Conservation (phyloP, 2,888 invertebrate species). For the Callimorpha dominula region DNA sequence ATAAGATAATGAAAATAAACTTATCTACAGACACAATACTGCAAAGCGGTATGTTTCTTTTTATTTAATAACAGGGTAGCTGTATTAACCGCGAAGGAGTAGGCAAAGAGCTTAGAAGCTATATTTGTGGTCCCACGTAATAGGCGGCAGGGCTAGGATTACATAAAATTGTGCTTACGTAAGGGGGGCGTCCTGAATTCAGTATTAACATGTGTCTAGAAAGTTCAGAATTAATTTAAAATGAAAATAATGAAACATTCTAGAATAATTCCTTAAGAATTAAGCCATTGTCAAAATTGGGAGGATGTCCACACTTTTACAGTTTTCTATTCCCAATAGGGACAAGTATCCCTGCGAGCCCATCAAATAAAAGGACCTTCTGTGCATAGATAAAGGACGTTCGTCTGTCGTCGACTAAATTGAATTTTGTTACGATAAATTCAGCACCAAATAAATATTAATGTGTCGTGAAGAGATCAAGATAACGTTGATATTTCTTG, state of each 20-base stretch:
- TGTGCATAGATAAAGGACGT: conserved; percentile 85
- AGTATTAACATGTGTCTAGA: not conserved
- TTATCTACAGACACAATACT: no score
- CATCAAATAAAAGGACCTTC: conserved; percentile 85
- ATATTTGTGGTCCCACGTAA: not conserved
- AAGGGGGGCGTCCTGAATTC: not conserved
- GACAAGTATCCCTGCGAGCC: conserved; percentile 75
- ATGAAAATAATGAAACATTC: no score
- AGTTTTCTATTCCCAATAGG: conserved; percentile 63
- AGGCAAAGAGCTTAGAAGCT: not conserved
- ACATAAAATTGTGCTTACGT: no score
- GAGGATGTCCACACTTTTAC: conserved; percentile 63
- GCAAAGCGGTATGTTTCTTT: no score
- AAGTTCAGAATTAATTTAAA: not conserved
- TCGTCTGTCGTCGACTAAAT: conserved; percentile 81
- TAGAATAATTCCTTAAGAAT: conserved; percentile 5
- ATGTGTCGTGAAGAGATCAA: conserved; percentile 62
- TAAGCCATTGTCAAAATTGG: conserved; percentile 5
- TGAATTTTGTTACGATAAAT: conserved; percentile 82
- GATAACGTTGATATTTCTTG: conserved; percentile 49
- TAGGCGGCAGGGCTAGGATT: no score
- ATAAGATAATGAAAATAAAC: not conserved
- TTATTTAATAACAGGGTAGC: not conserved
- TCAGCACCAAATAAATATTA: conserved; percentile 74
- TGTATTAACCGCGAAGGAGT: not conserved